Evolutionary conservation across 2,888 invertebrate genomes (phyloP), one percentile per base, ranked within the genome.

Genomic region (Drosophila flavopinicola): DNA sequence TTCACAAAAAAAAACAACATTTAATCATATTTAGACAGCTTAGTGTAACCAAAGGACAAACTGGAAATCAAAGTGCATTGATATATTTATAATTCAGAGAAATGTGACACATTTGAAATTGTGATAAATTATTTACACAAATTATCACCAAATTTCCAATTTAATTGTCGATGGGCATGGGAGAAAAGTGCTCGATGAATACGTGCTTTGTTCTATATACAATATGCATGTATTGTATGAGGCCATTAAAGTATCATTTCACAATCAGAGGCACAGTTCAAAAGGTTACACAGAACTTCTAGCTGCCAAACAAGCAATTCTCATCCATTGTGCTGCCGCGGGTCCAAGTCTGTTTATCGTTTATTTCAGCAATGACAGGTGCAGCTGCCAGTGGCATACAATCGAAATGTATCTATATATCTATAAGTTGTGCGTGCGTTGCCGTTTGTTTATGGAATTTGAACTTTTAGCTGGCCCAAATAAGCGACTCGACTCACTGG

Each of bases 281-380:
- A 66, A 56, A 70, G 87, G 80, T 72, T 67, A 58, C 42, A 48
- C 42, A 48, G 73, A 86, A 66, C 72, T 65, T 70, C 59, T 75
- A 68, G 45, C 39, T 54, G 65, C 53, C 49, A 56, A 48, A 65
- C 54, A 86, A 58, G 63, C 63, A 79, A 83, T 79, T 66, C 32
- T 20, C 35, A 53, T 35, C 84, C 86, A 84, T 86, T 79, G 77
- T 67, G 68, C 57, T 45, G 45, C 49, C 49, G 42, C 56, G 42
- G 30, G 52, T 48, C 77, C 66, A 57, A 51, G 49, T 66, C 82
- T 79, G 79, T 86, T 80, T 79, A 85, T 79, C 87, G 80, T 84
- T 84, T 74, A 67, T 77, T 69, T 74, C 53, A 77, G 83, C 85
- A 87, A 70, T 80, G 80, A 80, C 80, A 80, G 80, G 80, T 80